These are phyloP conservation scores for Nemopilema nomurai DNA, from an alignment of 30 jellyfish, hydroid and myxozoan genomes.

Conservation along the genomic window DNA sequence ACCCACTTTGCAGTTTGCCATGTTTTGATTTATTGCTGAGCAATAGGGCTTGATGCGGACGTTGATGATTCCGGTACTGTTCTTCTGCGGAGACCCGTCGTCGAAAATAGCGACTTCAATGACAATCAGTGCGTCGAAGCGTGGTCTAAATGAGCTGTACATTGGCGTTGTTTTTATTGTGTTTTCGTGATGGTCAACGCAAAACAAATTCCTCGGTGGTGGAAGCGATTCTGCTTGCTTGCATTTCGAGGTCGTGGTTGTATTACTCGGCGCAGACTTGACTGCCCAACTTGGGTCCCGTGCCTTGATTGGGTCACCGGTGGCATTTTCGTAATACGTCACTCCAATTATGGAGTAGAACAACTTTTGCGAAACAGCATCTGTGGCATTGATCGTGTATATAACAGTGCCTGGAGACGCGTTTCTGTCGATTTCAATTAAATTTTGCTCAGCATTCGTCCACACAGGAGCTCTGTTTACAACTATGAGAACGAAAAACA, in stretches of 20 bases:
- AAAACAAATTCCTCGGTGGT: constrained; percentile 23
- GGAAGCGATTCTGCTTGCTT: constrained; percentile 25
- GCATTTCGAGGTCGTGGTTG: not conserved
- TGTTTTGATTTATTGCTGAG: not conserved
- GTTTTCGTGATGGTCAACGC: constrained; percentile 5
- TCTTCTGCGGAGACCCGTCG: constrained; percentile 27
- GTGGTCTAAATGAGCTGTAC: not conserved
- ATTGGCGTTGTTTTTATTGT: constrained; percentile 18
- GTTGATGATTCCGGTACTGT: constrained; percentile 24
- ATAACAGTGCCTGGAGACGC: constrained; percentile 15
- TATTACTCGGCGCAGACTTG: not conserved
- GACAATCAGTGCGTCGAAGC: constrained; percentile 12
- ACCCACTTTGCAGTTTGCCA: not conserved
- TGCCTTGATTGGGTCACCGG: not conserved
- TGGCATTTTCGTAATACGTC: constrained; percentile 15
- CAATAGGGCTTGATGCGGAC: constrained; percentile 4
- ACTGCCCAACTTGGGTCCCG: constrained; percentile 17
- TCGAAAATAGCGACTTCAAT: constrained; percentile 15
- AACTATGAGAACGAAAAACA: not conserved
- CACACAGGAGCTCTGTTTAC: constrained; percentile 29
- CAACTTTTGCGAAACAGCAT: not conserved
- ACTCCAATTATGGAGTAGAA: constrained; percentile 33
- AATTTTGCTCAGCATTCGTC: not conserved
- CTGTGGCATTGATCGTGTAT: not conserved
- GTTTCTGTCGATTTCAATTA: not conserved